Base-by-base conservation (phyloP, 1,140 invertebrate genomes). In the Brachionus sp. region DNA sequence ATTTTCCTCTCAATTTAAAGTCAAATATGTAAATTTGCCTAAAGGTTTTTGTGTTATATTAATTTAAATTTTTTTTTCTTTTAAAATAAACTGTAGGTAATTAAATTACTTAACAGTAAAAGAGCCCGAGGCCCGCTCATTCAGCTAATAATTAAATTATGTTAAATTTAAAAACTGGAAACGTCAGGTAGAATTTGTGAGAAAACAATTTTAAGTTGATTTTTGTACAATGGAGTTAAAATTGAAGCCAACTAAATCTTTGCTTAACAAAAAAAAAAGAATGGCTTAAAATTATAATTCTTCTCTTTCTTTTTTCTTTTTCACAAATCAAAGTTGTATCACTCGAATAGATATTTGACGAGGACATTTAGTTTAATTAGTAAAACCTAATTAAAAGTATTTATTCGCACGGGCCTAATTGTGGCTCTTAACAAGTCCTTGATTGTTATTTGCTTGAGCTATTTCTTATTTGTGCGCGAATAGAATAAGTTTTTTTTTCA, bases 301-400 rank as follows among this genome's bases (percentile, higher is more conserved):
- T n/a, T n/a, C n/a, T n/a, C 3, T 29, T 29, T 50, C 6, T 46
- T 46, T 46, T 50, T 13, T 16, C 13, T 16, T 50, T 50, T 6
- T 50, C 16, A n/a, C 13, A 50, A 50, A 50, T 50, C 44, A 50
- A 50, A n/a, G 44, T 57, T 57, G 50, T 19, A 23, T 57, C 50
- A 57, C 19, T 57, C 9, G 50, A 57, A 57, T 25, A 57, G 50
- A 19, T 57, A 9, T 57, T 57, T n/a, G 19, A 57, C 50, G 16
- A 57, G 50, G 50, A 57, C 50, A 57, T 57, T 57, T 57, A 57
- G 50, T 57, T 57, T 57, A 57, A 57, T 57, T 57, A 57, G 50
- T 57, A 57, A 57, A 57, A 57, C 50, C 50, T 57, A 57, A 57
- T 57, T 57, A 57, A 57, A 57, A 9, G 50, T 57, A 57, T 57